A percentile compares a stretch with the other conserved stretches of the same genome.
These are phyloP conservation scores for Brachyhypopomus gauderio DNA, from an alignment of 2,113 vertebrate species.

Conservation along the genomic window DNA sequence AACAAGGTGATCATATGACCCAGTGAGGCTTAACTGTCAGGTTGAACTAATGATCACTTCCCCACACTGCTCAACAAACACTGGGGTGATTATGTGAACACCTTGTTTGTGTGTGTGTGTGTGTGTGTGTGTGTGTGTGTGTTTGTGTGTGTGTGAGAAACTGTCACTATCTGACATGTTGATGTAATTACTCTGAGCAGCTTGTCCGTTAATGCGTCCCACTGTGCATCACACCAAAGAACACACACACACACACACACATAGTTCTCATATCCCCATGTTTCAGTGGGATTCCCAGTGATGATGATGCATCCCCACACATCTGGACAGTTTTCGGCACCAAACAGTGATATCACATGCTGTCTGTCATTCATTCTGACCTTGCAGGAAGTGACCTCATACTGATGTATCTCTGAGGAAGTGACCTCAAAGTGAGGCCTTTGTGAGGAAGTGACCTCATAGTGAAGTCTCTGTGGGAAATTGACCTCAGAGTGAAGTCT, in stretches of 20 bases:
- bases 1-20: constrained; percentile 42
- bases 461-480: too few relatives aligned
- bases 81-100: constrained; percentile 42
- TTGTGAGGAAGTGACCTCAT: too few relatives aligned
- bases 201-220: constrained; percentile 51
- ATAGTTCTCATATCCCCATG: not conserved
- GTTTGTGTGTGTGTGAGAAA: constrained; percentile 29
- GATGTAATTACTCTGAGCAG: constrained; percentile 53
- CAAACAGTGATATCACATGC: not conserved
- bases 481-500: too few relatives aligned
- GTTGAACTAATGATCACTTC: constrained; percentile 39
- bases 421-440: too few relatives aligned
- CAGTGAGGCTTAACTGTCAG: constrained; percentile 22
- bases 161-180: constrained; percentile 30
- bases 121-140: constrained; percentile 32
- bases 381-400: not conserved
- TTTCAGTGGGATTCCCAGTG: constrained; percentile 43
- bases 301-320: constrained; percentile 32
- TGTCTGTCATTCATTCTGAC: not conserved
- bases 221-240: constrained; percentile 41
- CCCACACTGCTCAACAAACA: constrained; percentile 31
- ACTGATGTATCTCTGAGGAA: too few relatives aligned
- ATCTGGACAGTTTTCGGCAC: constrained; percentile 23
- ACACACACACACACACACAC: constrained; percentile 26
- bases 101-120: constrained; percentile 34